Evolutionary conservation across 2,888 invertebrate species (phyloP).

Genomic region (Tortrix viridana): DNA sequence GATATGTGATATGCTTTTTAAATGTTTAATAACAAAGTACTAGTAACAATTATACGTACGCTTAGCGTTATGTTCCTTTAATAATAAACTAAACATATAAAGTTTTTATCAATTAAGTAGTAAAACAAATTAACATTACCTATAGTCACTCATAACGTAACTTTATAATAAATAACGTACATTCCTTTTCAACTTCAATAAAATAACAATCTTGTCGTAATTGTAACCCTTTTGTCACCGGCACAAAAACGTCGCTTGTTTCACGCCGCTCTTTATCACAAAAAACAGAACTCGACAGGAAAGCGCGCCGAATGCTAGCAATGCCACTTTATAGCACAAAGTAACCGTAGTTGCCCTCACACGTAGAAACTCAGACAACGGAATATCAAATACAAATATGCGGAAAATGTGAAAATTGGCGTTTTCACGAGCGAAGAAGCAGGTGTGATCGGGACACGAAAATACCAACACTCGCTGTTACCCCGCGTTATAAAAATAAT

Average conservation of each 20-base stretch:
- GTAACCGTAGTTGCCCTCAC: constrained; percentile 27
- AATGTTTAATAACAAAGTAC: too few relatives aligned
- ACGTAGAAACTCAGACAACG: constrained; percentile 16
- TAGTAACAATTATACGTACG: too few relatives aligned
- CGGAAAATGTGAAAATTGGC: constrained; percentile 37
- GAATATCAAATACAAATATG: constrained; percentile 36
- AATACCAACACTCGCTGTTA: constrained; percentile 25
- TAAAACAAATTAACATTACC: too few relatives aligned
- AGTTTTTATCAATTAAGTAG: too few relatives aligned
- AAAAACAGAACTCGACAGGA: constrained; percentile 13
- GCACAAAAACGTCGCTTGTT: constrained; percentile 3
- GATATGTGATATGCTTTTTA: too few relatives aligned
- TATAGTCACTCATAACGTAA: too few relatives aligned
- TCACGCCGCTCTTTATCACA: constrained; percentile 12
- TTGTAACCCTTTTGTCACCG: background rate
- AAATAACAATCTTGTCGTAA: background rate
- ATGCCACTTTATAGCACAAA: constrained; percentile 28
- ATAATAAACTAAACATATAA: too few relatives aligned
- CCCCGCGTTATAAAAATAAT: constrained; percentile 34
- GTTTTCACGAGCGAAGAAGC: constrained; percentile 35
- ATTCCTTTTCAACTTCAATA: background rate
- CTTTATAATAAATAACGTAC: too few relatives aligned
- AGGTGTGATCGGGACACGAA: constrained; percentile 30
- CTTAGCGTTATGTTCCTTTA: too few relatives aligned
- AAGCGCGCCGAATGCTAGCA: constrained; percentile 15